phyloP scores from a whole-genome alignment of 2,113 vertebrate genomes.

The Callipepla squamata region DNA sequence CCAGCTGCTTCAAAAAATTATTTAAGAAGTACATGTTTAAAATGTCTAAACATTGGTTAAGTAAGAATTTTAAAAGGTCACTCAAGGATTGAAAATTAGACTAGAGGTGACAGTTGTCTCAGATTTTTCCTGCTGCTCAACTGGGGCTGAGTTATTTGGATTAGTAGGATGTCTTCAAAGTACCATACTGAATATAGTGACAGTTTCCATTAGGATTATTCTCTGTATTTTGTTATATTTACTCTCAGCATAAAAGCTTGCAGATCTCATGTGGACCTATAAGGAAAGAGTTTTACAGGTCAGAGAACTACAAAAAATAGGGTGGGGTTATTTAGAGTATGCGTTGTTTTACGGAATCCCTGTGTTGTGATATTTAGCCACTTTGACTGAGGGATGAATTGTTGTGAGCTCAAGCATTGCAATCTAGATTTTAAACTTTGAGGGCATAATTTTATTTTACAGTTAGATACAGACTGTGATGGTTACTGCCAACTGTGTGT shows the following conservation, averaged over 20 bases:
- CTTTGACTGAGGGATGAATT: not conserved
- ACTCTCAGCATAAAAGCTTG: not conserved
- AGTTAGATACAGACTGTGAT: not conserved
- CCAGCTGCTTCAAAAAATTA: not conserved
- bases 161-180: not conserved
- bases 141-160: not conserved
- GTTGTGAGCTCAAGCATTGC: fast-evolving
- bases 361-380: not conserved
- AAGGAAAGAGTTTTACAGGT: not conserved
- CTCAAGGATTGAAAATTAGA: not conserved
- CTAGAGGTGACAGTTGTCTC: not conserved
- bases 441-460: not conserved
- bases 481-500: not conserved
- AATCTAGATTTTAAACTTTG: not conserved
- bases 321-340: not conserved
- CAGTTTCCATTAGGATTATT: not conserved
- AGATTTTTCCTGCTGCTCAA: not conserved
- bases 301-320: not conserved
- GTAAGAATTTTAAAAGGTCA: not conserved
- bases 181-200: too few species aligned
- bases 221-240: not conserved
- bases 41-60: not conserved
- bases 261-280: not conserved
- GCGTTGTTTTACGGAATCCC: not conserved
- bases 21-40: not conserved